Evolutionary conservation across 1,140 invertebrate genomes (phyloP), one percentile per base, ranked within the genome.

Genomic region (Lordiphosa clarofinis): DNA sequence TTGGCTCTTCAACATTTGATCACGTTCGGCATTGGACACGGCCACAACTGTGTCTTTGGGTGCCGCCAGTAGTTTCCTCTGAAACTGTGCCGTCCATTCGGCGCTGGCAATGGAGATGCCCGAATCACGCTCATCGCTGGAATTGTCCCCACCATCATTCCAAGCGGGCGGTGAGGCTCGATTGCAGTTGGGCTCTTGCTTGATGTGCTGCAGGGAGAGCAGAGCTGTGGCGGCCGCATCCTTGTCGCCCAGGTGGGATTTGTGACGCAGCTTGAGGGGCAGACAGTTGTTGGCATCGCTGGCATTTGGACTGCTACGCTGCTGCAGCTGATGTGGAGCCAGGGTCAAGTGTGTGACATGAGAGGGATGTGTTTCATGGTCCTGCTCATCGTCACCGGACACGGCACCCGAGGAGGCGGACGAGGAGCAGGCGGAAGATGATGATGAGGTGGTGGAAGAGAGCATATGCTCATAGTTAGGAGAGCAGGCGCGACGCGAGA

Each of bases 231-330:
- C 94, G 0, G 95, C 94, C 1, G 95, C 94, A 79, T 96, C 95
- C 74, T 96, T 96, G 87, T 97, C 95, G 0, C 95, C 95, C 40
- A 97, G 91, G 72, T 96, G 94, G n/a, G 94, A 94, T 88, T 98
- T 98, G 91, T 98, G 96, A 66, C 96, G 92, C 49, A 98, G 90
- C 89, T 98, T 98, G 68, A 96, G 93, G 0, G 96, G 96, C 61
- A 98, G 88, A 65, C 93, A 93, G 72, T 93, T 93, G 82, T 93
- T 88, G 47, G 81, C 63, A 56, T 88, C 87, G 13, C 57, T 86
- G 15, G 54, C 65, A 40, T 56, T 61, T 35, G 58, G 40, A 37
- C 72, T 56, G 50, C 52, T 65, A 12, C 53, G 19, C 10, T 57
- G 19, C 9, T 57, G 46, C 19, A 50, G 53, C 19, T 55, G 60